Evolutionary conservation across 2,113 vertebrate species (phyloP), one percentile per base, ranked within the genome.

Genomic region (Hassar affinis): DNA sequence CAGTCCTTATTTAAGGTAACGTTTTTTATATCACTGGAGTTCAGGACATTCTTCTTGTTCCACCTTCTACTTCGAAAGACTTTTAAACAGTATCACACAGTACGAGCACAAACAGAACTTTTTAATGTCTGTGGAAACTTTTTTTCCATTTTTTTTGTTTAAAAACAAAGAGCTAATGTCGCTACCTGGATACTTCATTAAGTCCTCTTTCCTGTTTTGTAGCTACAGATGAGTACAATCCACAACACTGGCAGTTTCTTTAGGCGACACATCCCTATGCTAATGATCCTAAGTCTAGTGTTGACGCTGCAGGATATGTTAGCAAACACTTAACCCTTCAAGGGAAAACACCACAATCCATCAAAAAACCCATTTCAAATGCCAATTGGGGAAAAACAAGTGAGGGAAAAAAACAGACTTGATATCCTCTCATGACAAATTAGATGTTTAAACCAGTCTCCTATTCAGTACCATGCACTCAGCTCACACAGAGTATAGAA

Each of bases 241-340:
- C 84, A 86, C 81, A 64, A 83, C 47, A 54, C 81, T 81, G 57
- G 86, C 78, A 84, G 64, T 88, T 86, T 92, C 92, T 92, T 90
- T 78, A 86, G 88, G 93, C 93, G 85, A 91, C 80, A 87, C 91
- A 92, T 91, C 90, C 78, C 86, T 88, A 91, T 91, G 92, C 87
- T 91, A 90, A 92, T 87, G 88, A 91, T 86, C 88, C 86, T 91
- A 90, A 93, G 90, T 90, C 74, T 82, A 85, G 52, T 94, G 92
- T 93, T 94, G 88, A 92, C 0, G 90, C 92, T 91, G 90, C 85
- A 80, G 92, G 93, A 93, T 86, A 90, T 89, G 69, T 89, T 91
- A 88, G 85, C 85, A 92, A 84, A 81, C 57, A 71, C 74, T 14
- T 90, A 92, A 91, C 89, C 87, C 92, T 89, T 91, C 80, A 81